These are phyloP conservation scores for Aspidiotus destructor DNA, from an alignment of 2,888 invertebrate species.

Conservation along the genomic window DNA sequence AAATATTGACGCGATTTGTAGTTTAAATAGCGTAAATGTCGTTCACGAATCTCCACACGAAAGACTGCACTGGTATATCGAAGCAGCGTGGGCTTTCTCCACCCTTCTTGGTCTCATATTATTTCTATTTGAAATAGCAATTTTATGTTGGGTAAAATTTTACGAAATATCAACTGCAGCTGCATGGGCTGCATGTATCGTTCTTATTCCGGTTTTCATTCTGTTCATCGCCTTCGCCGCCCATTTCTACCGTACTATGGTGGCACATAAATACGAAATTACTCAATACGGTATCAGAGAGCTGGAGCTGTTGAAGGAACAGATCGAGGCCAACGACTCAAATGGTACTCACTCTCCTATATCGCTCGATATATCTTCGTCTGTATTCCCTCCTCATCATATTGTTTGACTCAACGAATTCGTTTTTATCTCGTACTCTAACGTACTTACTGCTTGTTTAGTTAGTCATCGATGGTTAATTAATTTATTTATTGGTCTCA, in stretches of 20 bases:
- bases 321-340: conserved; percentile 67
- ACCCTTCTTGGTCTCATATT: conserved; percentile 85
- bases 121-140: conserved; percentile 89
- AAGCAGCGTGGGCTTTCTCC: conserved; percentile 95
- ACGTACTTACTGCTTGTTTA: no score
- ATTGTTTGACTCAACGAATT: no score
- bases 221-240: conserved; percentile 88
- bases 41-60: conserved; percentile 85
- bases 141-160: conserved; percentile 96
- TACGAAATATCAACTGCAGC: conserved; percentile 70
- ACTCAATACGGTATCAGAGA: conserved; percentile 79
- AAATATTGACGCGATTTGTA: conserved; percentile 94
- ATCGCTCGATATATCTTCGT: neutral
- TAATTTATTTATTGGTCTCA: no score
- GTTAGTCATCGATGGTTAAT: no score
- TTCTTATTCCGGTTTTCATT: conserved; percentile 84
- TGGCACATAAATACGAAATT: conserved; percentile 83
- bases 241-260: conserved; percentile 88
- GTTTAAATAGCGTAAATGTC: conserved; percentile 73
- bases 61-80: conserved; percentile 85
- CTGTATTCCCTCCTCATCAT: no score
- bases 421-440: no score
- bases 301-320: conserved; percentile 71
- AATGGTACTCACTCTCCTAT: conserved; percentile 7
- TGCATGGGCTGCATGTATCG: conserved; percentile 80